Conservation (phyloP, 92 coral and sea anemone genomes). For the Paragorgia papillata region DNA sequence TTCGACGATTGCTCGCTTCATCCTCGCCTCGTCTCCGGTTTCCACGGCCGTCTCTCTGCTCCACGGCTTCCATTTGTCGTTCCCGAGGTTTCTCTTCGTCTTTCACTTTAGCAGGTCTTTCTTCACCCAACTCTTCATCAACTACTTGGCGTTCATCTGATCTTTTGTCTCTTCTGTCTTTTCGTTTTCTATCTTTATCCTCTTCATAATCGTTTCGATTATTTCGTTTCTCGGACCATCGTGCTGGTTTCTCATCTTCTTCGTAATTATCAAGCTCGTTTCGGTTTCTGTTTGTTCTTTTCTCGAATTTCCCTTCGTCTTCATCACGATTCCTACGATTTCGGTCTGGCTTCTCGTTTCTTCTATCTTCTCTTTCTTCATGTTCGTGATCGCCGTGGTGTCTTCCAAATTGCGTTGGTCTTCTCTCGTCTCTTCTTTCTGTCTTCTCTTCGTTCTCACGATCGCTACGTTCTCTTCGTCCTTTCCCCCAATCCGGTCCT, state of each 20-base stretch:
- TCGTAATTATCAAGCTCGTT: neutral
- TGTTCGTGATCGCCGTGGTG: slow-evolving; percentile 4
- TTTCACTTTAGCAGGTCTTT: slow-evolving; percentile 4
- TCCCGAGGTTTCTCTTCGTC: neutral
- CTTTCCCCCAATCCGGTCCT: slow-evolving; percentile 31
- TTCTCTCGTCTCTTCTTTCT: slow-evolving; percentile 17
- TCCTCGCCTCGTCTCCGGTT: neutral
- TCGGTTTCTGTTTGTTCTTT: slow-evolving; percentile 23
- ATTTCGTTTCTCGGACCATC: slow-evolving; percentile 8
- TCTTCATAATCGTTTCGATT: neutral
- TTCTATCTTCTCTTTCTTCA: slow-evolving; percentile 22
- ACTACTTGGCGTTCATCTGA: neutral
- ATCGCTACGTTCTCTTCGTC: slow-evolving; percentile 26
- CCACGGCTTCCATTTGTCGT: slow-evolving; percentile 18
- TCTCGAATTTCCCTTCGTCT: slow-evolving; percentile 24
- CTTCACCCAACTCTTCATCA: neutral
- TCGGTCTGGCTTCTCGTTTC: slow-evolving; percentile 16
- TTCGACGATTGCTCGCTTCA: neutral
- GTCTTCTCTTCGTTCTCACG: slow-evolving; percentile 26
- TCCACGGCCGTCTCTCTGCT: neutral
- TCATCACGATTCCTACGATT: neutral
- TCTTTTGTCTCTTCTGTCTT: neutral
- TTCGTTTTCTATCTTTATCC: neutral
- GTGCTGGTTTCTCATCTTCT: neutral
- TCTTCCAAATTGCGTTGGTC: neutral